Base-by-base conservation (phyloP, 2,888 invertebrate species). In the Drosophila monieri region DNA sequence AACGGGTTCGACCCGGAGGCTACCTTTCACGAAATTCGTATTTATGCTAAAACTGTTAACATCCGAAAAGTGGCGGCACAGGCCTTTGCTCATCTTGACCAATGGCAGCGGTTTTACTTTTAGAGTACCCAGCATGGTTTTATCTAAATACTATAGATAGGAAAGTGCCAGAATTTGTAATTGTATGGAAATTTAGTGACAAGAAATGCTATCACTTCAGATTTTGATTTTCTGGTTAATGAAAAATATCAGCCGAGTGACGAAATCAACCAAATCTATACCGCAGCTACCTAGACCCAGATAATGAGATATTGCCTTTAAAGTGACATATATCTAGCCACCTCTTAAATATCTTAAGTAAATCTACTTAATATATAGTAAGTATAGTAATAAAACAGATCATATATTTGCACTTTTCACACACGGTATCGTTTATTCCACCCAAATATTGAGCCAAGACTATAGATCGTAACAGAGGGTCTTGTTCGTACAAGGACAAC, bases 401-500 rank as follows among this genome's bases (percentile, higher is more conserved):
- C 1, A 14, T 27, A 0, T 27, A 3, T 23, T 1, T 1, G 27
- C 8, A 12, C 27, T 27, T 4, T 12, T 14, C 9, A 3, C 8
- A 15, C 12, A 12, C 14, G 32, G 1, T 39, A 14, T 35, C n/a
- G 6, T 35, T 35, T 35, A 35, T 35, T 35, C 14, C 23, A 18
- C 12, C 9, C 6, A 3, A 15, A 3, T 18, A 6, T 30, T 5
- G 27, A 0, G 1, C n/a, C 47, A 27, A 3, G 18, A 35, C 64
- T 73, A 74, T 0, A 88, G 43, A 53, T 87, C 85, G 71, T 80
- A 87, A 73, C 83, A 84, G 14, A 71, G 65, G 1, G 48, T 35
- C 46, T 84, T 84, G 0, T 85, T 55, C 0, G 39, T 21, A 49
- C 83, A 84, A 6, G 83, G 88, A 53, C 83, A 84, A 1, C 85